Percentiles rank a stretch among this genome's conserved stretches.
These are phyloP conservation scores for Tetragonisca angustula DNA, from an alignment of 2,888 invertebrate genomes.

Conservation along the genomic window DNA sequence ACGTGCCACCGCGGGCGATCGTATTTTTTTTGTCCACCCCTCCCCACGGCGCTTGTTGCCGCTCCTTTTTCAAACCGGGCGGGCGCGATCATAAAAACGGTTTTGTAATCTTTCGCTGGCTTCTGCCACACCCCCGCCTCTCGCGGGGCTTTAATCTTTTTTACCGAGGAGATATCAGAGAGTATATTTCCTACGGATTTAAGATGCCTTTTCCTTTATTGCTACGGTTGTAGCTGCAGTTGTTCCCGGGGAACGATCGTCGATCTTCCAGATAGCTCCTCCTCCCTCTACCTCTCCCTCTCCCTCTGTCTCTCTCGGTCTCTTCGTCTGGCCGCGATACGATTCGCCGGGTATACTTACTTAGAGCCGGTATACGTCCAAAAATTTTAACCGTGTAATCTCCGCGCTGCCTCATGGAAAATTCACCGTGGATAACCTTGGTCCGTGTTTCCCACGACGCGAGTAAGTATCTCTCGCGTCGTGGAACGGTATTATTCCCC, in stretches of 20 bases:
- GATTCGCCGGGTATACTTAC: not conserved
- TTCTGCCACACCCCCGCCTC: constrained; percentile 15
- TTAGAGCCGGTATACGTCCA: not conserved
- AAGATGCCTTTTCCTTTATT: constrained; percentile 52
- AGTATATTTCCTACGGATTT: constrained; percentile 50
- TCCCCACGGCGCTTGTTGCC: not conserved
- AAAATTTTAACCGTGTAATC: constrained; percentile 2
- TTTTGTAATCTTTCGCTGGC: constrained; percentile 44
- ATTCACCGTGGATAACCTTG: not conserved
- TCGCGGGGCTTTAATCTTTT: constrained; percentile 47
- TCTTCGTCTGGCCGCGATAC: not conserved
- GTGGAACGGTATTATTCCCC: not conserved
- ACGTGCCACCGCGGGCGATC: constrained; percentile 18
- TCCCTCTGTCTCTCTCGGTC: constrained; percentile 10
- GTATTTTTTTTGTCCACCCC: constrained; percentile 5
- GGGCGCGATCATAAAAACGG: constrained; percentile 44
- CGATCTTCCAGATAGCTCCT: constrained; percentile 32
- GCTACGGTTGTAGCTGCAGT: constrained; percentile 31
- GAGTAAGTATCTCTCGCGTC: not conserved
- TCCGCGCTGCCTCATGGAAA: not conserved
- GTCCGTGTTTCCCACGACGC: not conserved
- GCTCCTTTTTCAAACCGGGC: not conserved
- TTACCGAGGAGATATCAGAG: constrained; percentile 28
- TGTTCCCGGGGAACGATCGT: constrained; percentile 55
- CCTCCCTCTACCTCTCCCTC: not conserved